Evolutionary conservation across 2,888 invertebrate species (phyloP).

Genomic region (Flabesymbios commensalis): DNA sequence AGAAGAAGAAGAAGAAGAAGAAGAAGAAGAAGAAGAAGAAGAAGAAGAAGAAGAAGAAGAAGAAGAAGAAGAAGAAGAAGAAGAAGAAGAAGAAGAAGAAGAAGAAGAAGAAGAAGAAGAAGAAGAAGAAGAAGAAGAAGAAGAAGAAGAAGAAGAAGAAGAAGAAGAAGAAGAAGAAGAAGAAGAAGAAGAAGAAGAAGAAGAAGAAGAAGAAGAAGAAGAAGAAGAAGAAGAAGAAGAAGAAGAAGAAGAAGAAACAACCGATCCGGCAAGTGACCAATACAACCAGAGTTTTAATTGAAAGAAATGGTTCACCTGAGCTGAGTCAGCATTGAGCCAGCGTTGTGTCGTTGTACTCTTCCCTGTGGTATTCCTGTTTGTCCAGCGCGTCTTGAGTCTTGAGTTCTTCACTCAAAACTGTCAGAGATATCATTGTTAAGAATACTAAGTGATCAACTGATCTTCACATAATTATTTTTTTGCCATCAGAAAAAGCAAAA

Average conservation of each 20-base stretch:
- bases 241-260: not conserved
- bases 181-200: not conserved
- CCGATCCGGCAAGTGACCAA: no score
- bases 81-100: not conserved
- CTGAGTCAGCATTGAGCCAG: no score
- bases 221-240: conserved; percentile 5
- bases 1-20: conserved; percentile 2
- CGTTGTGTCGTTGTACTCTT: no score
- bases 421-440: no score
- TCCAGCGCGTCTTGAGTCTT: no score
- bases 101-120: conserved; percentile 6
- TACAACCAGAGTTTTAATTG: no score
- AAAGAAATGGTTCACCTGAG: no score
- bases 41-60: conserved; percentile 7
- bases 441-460: no score
- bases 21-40: not conserved
- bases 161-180: conserved; percentile 9
- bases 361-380: no score
- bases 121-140: conserved; percentile 1
- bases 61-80: conserved; percentile 9
- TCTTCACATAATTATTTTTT: no score
- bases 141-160: not conserved
- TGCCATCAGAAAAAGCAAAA: no score
- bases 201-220: not conserved
- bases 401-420: no score